Percentiles rank a stretch among this genome's conserved stretches.
phyloP scores from a whole-genome alignment of 2,797 vertebrate species.

The Sebastiscus albofasciatus region DNA sequence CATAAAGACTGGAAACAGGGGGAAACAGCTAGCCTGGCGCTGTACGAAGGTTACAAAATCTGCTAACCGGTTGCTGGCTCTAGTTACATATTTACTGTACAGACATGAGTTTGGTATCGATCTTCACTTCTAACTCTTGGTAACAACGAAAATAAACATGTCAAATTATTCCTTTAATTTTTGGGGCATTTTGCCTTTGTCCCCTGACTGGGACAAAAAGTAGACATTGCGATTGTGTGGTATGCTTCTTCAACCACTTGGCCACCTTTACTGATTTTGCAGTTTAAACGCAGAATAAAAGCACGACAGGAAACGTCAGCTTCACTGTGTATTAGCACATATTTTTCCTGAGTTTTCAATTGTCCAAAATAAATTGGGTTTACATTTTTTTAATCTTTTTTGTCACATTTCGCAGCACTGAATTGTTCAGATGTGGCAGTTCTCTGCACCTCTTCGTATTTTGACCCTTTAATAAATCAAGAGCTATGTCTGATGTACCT shows the following conservation, averaged over 20 bases:
- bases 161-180: not conserved
- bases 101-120: not conserved
- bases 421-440: not conserved
- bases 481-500: constrained; percentile 7
- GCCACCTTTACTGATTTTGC: not conserved
- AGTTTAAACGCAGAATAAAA: constrained; percentile 1
- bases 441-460: not conserved
- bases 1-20: not conserved
- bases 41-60: not conserved
- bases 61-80: not conserved
- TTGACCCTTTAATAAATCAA: not conserved
- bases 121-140: not conserved
- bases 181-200: not conserved
- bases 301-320: not conserved
- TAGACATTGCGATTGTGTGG: not conserved
- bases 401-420: not conserved
- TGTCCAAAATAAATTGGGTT: not conserved
- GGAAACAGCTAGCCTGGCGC: not conserved
- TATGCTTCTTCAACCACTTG: not conserved
- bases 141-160: not conserved
- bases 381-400: not conserved
- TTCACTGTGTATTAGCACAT: not conserved
- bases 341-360: not conserved
- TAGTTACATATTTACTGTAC: not conserved
- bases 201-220: not conserved